A percentile compares a stretch with the other conserved stretches of the same genome.
Conservation (phyloP, 2,113 vertebrate genomes). For the Nicator chloris region DNA sequence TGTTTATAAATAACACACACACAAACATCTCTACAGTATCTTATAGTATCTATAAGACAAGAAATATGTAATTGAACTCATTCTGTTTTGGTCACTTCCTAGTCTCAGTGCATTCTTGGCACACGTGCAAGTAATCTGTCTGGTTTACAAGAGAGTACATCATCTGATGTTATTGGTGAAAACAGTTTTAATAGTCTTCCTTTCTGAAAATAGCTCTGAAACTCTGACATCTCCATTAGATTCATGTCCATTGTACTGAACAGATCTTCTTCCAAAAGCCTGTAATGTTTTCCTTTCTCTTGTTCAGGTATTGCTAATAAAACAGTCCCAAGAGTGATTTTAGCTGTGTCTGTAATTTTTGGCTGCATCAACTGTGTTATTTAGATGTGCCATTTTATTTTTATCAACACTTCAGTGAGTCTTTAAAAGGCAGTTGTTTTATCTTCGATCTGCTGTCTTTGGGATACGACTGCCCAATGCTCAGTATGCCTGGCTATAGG, state of each 20-base stretch:
- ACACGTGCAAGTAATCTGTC: background rate
- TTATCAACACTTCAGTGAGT: background rate
- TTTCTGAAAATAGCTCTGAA: background rate
- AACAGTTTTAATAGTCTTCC: background rate
- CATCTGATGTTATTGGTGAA: background rate
- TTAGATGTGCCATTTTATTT: background rate
- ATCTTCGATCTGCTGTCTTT: background rate
- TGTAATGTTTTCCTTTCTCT: background rate
- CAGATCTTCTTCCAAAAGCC: background rate
- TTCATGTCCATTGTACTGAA: background rate
- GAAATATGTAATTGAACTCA: background rate
- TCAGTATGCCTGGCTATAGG: background rate
- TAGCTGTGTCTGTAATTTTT: background rate
- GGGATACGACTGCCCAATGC: background rate
- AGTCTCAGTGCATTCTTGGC: background rate
- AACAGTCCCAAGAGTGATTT: background rate
- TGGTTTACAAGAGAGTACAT: background rate
- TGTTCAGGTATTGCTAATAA: background rate
- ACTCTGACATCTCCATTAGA: background rate
- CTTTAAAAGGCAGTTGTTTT: background rate
- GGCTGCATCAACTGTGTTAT: background rate
- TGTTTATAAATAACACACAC: background rate
- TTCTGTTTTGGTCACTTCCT: background rate
- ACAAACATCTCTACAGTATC: background rate
- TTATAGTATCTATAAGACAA: too few species aligned